Evolutionary conservation across 2,797 vertebrate species (phyloP).

Genomic region (Eulemur mongoz): DNA sequence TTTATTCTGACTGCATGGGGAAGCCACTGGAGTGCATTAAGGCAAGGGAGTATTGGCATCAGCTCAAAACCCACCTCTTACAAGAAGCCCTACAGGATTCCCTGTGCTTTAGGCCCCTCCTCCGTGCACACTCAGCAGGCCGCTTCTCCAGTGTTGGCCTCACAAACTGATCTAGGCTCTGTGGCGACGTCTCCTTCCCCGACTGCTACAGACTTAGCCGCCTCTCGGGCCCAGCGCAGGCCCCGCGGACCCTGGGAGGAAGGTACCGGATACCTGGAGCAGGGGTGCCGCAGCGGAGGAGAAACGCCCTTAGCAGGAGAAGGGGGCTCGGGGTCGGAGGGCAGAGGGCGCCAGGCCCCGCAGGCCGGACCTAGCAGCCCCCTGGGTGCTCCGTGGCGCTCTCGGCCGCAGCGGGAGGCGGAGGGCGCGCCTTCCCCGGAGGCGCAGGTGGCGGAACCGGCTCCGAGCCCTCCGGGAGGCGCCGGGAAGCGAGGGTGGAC

Average conservation of each 20-base stretch:
- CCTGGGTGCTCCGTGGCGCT: too few species aligned
- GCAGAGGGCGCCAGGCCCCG: background rate
- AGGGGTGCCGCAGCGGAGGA: background rate
- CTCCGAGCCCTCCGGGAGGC: background rate
- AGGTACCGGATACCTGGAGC: background rate
- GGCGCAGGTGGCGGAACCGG: background rate
- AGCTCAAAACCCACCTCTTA: background rate
- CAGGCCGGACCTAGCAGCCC: background rate
- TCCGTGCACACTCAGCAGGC: background rate
- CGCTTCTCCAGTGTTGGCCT: background rate
- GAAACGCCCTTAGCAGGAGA: background rate
- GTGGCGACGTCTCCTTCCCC: background rate
- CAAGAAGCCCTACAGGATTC: background rate
- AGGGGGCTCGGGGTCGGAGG: background rate
- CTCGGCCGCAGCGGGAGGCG: background rate
- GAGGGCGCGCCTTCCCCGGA: background rate
- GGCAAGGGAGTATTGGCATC: background rate
- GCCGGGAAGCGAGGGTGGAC: background rate
- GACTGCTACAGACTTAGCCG: background rate
- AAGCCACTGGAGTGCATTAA: background rate
- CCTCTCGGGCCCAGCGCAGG: background rate
- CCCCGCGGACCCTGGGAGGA: background rate
- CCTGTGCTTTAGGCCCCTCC: background rate
- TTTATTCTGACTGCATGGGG: background rate
- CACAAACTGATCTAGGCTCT: background rate